Percentiles rank a stretch among this genome's conserved stretches.
phyloP scores from a whole-genome alignment of 2,888 invertebrate genomes.

The Stenodera caucasica region DNA sequence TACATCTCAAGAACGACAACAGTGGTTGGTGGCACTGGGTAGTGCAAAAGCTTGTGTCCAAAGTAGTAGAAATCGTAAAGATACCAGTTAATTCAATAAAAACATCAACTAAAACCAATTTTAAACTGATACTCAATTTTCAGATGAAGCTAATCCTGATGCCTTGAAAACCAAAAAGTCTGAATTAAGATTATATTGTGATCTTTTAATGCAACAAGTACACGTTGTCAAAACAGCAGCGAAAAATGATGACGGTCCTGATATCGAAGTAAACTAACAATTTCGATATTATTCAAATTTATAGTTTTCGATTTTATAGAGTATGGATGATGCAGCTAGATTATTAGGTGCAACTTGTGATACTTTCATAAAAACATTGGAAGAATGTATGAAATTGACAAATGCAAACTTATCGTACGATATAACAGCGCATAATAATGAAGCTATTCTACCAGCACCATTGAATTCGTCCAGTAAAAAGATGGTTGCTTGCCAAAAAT shows the following conservation, averaged over 20 bases:
- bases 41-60: constrained; percentile 69
- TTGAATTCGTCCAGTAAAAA: constrained; percentile 44
- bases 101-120: constrained; percentile 4
- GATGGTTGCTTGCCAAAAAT: constrained; percentile 26
- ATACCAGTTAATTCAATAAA: constrained; percentile 38
- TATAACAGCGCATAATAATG: constrained; percentile 43
- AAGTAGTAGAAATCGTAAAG: constrained; percentile 42
- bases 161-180: constrained; percentile 73
- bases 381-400: constrained; percentile 74
- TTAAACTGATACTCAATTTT: constrained; percentile 33
- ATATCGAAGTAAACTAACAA: constrained; percentile 58
- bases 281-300: constrained; percentile 15
- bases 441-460: constrained; percentile 39
- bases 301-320: constrained; percentile 56
- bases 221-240: constrained; percentile 67
- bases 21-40: constrained; percentile 80
- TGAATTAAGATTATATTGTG: constrained; percentile 77
- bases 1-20: constrained; percentile 75
- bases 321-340: constrained; percentile 72
- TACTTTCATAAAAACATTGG: constrained; percentile 78
- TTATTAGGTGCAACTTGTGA: constrained; percentile 78
- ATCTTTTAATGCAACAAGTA: constrained; percentile 82
- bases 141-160: constrained; percentile 61
- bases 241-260: constrained; percentile 60
- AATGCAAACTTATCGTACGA: constrained; percentile 54